These are phyloP conservation scores for Desoria tigrina DNA, from an alignment of 2,888 invertebrate species.

Conservation along the genomic window DNA sequence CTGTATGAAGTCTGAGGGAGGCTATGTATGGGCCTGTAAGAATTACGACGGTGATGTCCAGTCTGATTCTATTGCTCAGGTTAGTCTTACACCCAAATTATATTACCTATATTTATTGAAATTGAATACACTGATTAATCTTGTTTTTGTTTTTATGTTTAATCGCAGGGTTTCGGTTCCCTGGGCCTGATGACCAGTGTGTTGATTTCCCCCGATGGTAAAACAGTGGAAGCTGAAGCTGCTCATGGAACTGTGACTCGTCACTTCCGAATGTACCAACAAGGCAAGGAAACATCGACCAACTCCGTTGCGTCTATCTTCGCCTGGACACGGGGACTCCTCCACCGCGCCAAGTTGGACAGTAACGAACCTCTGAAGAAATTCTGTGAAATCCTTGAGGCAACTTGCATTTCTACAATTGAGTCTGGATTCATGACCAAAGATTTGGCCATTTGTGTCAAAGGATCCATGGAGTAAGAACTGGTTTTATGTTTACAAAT, in stretches of 20 bases:
- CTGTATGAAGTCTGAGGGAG: conserved; percentile 95
- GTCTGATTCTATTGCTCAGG: conserved; percentile 93
- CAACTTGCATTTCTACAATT: conserved; percentile 90
- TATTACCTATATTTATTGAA: too few species aligned
- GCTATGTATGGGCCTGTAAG: conserved; percentile 99
- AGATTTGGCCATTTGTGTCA: conserved; percentile 96
- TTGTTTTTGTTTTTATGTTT: neutral
- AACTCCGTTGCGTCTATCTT: conserved; percentile 99
- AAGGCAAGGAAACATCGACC: conserved; percentile 97
- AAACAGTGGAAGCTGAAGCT: conserved; percentile 96
- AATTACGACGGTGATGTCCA: conserved; percentile 99
- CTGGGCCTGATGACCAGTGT: conserved; percentile 98
- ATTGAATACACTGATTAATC: too few species aligned
- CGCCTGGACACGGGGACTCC: conserved; percentile 93
- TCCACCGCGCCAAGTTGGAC: conserved; percentile 93
- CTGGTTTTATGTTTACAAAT: too few species aligned
- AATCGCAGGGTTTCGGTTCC: conserved; percentile 64
- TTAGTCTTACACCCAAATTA: conserved; percentile 60
- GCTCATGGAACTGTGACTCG: conserved; percentile 90
- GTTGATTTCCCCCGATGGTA: conserved; percentile 93
- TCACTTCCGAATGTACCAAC: conserved; percentile 82
- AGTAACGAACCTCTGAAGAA: conserved; percentile 71
- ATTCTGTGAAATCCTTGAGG: conserved; percentile 84
- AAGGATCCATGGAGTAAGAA: conserved; percentile 78
- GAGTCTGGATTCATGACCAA: conserved; percentile 96